Percentiles rank a stretch among this genome's conserved stretches.
Evolutionary conservation across 2,113 vertebrate species (phyloP).

Genomic region (Trematocara macrostoma): DNA sequence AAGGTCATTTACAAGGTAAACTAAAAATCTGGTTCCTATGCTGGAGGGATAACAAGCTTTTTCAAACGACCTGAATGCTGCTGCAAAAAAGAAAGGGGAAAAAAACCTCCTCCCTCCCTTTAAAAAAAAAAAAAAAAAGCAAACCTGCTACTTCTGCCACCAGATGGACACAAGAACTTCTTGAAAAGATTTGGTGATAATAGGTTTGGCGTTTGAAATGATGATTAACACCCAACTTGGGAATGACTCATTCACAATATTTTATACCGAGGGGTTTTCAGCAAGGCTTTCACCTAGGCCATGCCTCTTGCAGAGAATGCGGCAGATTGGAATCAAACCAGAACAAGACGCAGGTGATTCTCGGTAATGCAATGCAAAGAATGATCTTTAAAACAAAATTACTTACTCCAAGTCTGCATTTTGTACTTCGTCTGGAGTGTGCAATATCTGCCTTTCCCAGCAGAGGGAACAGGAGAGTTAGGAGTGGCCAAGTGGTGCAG

Average conservation of each 20-base stretch:
- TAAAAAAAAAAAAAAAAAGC: not conserved
- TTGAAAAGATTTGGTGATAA: conserved; percentile 69
- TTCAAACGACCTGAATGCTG: accelerated
- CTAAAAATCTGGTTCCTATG: accelerated
- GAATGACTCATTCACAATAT: conserved; percentile 74
- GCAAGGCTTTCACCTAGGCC: conserved; percentile 41
- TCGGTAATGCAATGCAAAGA: not conserved
- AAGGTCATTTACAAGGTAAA: too few relatives aligned
- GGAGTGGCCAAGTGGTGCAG: conserved; percentile 62
- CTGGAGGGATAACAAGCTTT: too few relatives aligned
- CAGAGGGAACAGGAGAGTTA: conserved; percentile 79
- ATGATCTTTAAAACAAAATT: not conserved
- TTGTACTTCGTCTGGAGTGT: conserved; percentile 1
- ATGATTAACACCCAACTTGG: conserved; percentile 73
- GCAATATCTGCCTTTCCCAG: conserved; percentile 79
- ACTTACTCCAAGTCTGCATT: not conserved
- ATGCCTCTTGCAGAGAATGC: not conserved
- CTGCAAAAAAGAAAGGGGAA: accelerated
- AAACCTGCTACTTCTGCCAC: conserved; percentile 11
- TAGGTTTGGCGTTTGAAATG: conserved; percentile 73
- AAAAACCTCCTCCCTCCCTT: conserved; percentile 11
- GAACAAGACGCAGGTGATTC: not conserved
- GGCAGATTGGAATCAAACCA: conserved; percentile 15
- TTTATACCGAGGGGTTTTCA: conserved; percentile 57
- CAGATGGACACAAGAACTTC: conserved; percentile 59